These are phyloP conservation scores for Natator depressus DNA, from an alignment of 2,113 vertebrate species.

Conservation along the genomic window DNA sequence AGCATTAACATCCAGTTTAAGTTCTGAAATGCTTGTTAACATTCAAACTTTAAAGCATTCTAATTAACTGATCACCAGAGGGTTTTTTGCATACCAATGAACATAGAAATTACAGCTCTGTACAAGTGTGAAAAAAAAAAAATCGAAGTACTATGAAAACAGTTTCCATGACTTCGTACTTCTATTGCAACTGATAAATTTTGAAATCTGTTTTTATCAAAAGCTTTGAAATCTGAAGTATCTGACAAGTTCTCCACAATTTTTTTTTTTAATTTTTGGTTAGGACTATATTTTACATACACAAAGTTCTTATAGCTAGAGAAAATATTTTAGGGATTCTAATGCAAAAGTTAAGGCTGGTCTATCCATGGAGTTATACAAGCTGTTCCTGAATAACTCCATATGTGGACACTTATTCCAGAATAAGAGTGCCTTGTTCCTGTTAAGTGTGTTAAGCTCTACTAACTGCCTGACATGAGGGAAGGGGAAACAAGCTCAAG, in stretches of 20 bases:
- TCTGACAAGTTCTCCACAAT: background rate
- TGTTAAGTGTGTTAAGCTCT: background rate
- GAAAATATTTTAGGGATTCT: background rate
- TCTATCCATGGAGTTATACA: background rate
- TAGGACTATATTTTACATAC: background rate
- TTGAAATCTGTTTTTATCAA: background rate
- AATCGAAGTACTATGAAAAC: background rate
- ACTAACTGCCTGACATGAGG: background rate
- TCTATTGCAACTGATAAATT: background rate
- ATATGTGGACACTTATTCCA: background rate
- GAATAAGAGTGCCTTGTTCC: background rate
- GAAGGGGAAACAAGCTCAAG: background rate
- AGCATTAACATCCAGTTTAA: background rate
- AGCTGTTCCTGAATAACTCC: background rate
- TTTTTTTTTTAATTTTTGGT: background rate
- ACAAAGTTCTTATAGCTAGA: background rate
- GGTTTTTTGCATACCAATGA: fast-evolving
- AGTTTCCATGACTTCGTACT: background rate
- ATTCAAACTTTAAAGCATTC: background rate
- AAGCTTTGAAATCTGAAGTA: background rate
- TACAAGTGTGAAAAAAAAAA: background rate
- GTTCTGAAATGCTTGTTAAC: fast-evolving
- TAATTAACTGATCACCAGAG: fast-evolving
- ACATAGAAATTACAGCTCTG: background rate
- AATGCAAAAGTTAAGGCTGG: background rate